phyloP scores from a whole-genome alignment of 23 tunicate species.

The Ciona savignyi region DNA sequence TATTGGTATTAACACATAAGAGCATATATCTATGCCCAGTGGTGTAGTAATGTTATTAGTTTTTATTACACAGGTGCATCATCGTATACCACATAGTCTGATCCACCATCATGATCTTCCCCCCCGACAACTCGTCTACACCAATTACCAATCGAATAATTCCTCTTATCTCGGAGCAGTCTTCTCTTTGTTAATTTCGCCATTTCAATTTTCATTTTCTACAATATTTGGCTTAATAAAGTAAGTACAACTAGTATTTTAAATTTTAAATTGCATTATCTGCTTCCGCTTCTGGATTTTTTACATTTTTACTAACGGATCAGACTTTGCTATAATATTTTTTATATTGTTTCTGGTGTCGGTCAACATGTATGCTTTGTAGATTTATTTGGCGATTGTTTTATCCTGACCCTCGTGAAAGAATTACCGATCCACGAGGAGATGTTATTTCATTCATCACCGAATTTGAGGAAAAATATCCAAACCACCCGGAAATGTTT shows the following conservation, averaged over 20 bases:
- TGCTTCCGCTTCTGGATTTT: too few species aligned
- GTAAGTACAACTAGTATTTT: too few species aligned
- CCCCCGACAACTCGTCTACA: neutral
- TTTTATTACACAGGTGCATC: neutral
- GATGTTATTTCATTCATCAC: constrained; percentile 54
- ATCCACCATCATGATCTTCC: neutral
- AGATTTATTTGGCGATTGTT: constrained; percentile 73
- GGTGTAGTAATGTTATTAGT: too few species aligned
- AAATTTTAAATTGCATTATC: too few species aligned
- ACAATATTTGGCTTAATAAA: neutral
- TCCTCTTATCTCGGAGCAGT: neutral
- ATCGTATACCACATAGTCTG: neutral
- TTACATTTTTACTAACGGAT: neutral
- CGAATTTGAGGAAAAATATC: constrained; percentile 45
- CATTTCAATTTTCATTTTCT: neutral
- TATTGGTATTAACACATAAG: too few species aligned
- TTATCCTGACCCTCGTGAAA: constrained; percentile 59
- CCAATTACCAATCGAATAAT: neutral
- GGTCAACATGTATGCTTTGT: neutral
- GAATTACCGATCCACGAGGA: constrained; percentile 59
- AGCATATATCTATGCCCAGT: too few species aligned
- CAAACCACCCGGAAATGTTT: constrained; percentile 47
- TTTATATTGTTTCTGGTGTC: too few species aligned
- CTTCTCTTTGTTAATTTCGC: neutral
- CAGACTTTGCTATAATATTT: neutral